Percentiles rank a stretch among this genome's conserved stretches.
These are phyloP conservation scores for Tetanocera ferruginea DNA, from an alignment of 2,888 invertebrate species.

Conservation along the genomic window DNA sequence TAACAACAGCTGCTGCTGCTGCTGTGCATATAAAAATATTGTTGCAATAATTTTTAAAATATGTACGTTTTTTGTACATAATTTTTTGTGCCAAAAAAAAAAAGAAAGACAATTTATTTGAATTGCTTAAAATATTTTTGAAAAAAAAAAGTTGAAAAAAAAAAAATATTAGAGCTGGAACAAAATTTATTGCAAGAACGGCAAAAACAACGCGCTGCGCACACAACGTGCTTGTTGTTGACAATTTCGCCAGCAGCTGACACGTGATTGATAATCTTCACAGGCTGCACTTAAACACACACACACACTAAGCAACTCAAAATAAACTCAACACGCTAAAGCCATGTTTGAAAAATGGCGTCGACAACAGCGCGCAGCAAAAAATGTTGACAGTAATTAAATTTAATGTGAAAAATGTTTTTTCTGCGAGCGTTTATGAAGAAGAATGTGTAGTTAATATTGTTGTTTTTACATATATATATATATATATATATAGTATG, in stretches of 20 bases:
- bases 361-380: constrained; percentile 13
- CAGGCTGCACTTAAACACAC: neutral
- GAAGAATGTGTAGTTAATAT: neutral
- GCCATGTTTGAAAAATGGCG: constrained; percentile 32
- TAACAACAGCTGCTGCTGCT: constrained; percentile 25
- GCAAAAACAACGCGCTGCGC: neutral
- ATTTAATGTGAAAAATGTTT: constrained; percentile 40
- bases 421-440: neutral
- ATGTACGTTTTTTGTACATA: neutral
- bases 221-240: neutral
- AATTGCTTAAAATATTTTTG: neutral
- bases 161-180: neutral
- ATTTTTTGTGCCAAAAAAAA: neutral
- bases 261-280: constrained; percentile 26
- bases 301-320: neutral
- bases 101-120: neutral
- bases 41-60: neutral
- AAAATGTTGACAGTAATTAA: constrained; percentile 44
- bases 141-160: neutral
- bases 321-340: neutral
- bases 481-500: too few species aligned
- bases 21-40: neutral
- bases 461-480: too few species aligned
- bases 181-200: neutral
- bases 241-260: constrained; percentile 23